phyloP scores from a whole-genome alignment of 2,113 vertebrate species.

The Hippocampus zosterae region DNA sequence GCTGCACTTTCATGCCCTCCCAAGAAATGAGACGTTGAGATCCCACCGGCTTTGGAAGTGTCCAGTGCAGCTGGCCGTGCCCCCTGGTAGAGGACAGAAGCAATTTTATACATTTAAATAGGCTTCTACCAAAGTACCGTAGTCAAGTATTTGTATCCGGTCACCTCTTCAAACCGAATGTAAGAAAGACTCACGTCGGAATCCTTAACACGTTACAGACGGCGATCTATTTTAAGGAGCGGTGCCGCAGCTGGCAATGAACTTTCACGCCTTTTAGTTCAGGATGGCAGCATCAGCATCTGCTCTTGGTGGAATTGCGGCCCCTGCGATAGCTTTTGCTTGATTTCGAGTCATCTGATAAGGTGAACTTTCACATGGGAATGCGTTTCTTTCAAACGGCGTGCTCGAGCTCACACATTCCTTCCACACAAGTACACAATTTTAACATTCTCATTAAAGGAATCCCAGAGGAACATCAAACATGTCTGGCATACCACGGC shows the following conservation, averaged over 20 bases:
- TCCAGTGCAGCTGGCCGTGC: conserved; percentile 68
- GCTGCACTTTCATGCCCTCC: conserved; percentile 46
- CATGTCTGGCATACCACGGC: conserved; percentile 70
- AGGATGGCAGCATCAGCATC: conserved; percentile 27
- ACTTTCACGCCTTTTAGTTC: conserved; percentile 20
- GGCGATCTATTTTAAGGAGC: conserved; percentile 29
- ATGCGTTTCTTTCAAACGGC: conserved; percentile 55
- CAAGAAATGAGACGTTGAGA: conserved; percentile 28
- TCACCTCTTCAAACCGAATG: background rate
- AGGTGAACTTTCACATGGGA: conserved; percentile 73
- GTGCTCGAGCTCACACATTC: conserved; percentile 58
- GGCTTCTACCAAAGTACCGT: too few species aligned
- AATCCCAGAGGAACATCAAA: conserved; percentile 68
- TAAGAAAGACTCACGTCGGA: background rate
- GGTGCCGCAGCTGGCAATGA: conserved; percentile 40
- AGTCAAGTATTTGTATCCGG: too few species aligned
- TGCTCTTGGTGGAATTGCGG: conserved; percentile 24
- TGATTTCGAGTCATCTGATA: conserved; percentile 55
- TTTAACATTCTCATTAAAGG: conserved; percentile 62
- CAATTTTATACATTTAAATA: background rate
- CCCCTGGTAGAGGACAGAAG: conserved; percentile 67
- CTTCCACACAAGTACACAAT: conserved; percentile 56
- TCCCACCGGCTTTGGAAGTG: conserved; percentile 28
- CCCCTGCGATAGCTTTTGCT: conserved; percentile 45
- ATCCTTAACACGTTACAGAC: background rate